Evolutionary conservation across 2,797 vertebrate species (phyloP).

Genomic region (Chiroxiphia lanceolata): DNA sequence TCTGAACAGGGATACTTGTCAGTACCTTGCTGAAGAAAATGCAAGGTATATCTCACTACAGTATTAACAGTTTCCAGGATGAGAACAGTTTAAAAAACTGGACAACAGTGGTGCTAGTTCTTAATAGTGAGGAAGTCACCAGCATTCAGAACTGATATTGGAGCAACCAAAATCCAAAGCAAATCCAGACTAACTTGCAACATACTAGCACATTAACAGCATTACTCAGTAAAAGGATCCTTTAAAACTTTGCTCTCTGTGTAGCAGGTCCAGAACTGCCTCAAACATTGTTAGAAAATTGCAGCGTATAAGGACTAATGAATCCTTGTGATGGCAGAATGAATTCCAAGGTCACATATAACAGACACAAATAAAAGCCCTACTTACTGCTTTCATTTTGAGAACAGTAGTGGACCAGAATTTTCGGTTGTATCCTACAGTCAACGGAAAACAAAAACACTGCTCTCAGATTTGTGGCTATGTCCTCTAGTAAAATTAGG

Average conservation of each 20-base stretch:
- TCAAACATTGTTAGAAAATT: background rate
- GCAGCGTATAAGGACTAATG: background rate
- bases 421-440: background rate
- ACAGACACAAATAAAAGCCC: background rate
- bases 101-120: fast-evolving
- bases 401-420: background rate
- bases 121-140: background rate
- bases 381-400: background rate
- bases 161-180: background rate
- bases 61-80: background rate
- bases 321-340: background rate
- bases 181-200: background rate
- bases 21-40: background rate
- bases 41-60: background rate
- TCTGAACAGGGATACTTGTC: fast-evolving
- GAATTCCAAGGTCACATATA: background rate
- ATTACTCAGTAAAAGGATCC: background rate
- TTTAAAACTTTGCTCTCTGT: background rate
- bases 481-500: background rate
- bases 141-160: background rate
- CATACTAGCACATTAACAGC: background rate
- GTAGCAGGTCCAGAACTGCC: background rate
- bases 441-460: background rate
- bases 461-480: background rate
- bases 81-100: background rate